These are phyloP conservation scores for Metopolophium dirhodum DNA, from an alignment of 1,140 invertebrate genomes.

Conservation along the genomic window DNA sequence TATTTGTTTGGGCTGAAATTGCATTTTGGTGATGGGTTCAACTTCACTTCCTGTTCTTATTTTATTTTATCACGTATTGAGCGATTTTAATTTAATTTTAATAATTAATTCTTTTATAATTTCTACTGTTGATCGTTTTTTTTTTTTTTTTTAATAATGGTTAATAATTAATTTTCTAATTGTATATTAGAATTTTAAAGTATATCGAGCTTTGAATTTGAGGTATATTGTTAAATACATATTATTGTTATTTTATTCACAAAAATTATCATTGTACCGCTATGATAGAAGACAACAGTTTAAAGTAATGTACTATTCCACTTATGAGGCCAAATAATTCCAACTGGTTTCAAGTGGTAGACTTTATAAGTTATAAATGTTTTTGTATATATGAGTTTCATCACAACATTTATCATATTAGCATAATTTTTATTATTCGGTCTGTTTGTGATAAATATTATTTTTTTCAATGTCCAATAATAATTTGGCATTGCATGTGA, in stretches of 20 bases:
- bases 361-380: not conserved
- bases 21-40: not conserved
- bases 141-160: not conserved
- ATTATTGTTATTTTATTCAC: not conserved
- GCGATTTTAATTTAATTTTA: not conserved
- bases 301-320: not conserved
- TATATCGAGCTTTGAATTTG: constrained; percentile 12
- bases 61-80: not conserved
- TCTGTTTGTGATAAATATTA: not conserved
- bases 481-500: not conserved
- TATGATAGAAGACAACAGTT: not conserved
- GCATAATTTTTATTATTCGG: not conserved
- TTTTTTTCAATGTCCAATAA: not conserved
- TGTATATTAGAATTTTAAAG: not conserved
- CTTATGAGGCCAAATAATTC: not conserved
- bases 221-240: not conserved
- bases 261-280: not conserved
- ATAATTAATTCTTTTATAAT: not conserved
- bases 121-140: not conserved
- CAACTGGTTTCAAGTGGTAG: not conserved
- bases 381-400: not conserved
- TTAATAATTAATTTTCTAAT: not conserved
- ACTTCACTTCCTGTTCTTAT: constrained; percentile 23
- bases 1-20: not conserved
- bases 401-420: not conserved